Conservation (phyloP, 2,113 vertebrate species). For the Salvelinus sp. region DNA sequence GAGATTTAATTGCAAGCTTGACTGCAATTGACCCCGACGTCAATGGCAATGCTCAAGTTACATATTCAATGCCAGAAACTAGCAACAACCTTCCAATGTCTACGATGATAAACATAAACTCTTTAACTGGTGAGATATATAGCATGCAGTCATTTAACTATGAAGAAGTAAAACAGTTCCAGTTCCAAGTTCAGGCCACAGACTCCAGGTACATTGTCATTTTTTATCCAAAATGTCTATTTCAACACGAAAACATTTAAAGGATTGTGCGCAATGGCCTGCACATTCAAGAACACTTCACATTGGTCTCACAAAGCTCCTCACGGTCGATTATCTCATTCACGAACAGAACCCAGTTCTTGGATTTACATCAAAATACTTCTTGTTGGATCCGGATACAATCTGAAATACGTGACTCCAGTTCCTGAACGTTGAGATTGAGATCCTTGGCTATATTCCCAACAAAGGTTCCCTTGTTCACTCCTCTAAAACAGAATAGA, state of each 20-base stretch:
- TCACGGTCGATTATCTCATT: conserved; percentile 50
- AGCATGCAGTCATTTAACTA: conserved; percentile 78
- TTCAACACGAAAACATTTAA: conserved; percentile 31
- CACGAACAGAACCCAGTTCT: conserved; percentile 26
- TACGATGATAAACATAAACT: background rate
- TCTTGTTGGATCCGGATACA: conserved; percentile 29
- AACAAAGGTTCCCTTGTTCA: background rate
- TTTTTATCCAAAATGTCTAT: conserved; percentile 55
- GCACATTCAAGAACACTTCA: conserved; percentile 37
- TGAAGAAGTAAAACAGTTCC: conserved; percentile 71
- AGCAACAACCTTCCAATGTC: background rate
- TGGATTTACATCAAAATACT: conserved; percentile 42
- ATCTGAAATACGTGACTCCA: conserved; percentile 47
- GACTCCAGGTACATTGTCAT: conserved; percentile 65
- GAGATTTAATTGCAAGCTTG: background rate
- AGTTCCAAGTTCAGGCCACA: conserved; percentile 73
- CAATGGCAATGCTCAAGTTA: background rate
- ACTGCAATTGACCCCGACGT: background rate
- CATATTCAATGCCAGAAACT: background rate
- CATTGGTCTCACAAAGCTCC: conserved; percentile 36
- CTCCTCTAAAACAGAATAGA: background rate
- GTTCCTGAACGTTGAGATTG: conserved; percentile 12
- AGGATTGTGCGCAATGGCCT: conserved; percentile 47
- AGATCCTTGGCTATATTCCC: conserved; percentile 2
- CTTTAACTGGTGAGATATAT: conserved; percentile 64